Evolutionary conservation across 2,797 vertebrate species (phyloP), one percentile per base, ranked within the genome.

Genomic region (Apogon talboti): DNA sequence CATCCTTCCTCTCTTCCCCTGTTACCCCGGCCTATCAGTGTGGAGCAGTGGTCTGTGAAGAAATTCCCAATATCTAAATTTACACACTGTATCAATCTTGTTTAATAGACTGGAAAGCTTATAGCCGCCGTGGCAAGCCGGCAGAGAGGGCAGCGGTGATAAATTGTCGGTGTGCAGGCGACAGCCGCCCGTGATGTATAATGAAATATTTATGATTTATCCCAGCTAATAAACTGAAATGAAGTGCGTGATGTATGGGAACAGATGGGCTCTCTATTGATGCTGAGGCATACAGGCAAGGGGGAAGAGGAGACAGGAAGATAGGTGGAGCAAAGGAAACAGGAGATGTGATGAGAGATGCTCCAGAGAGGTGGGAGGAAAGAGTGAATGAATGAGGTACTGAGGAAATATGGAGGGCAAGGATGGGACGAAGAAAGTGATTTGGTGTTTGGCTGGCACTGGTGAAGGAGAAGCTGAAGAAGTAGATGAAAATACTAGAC

Each of bases 161-260:
- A 94, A 96, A 96, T 96, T 93, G 95, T 89, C 85, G 86, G 92
- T 92, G 93, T 94, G 93, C 92, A 82, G 54, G 88, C 87, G 92
- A 92, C 76, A 91, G 93, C 92, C 91, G 49, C 84, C 89, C 76
- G 87, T 95, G 95, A 96, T 95, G 91, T 91, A 94, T 91, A 93
- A 95, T 96, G 95, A 96, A 96, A 96, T 96, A 95, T 95, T 96
- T 95, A 95, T 96, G 96, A 96, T 96, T 97, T 96, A 96, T 96
- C 94, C 94, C 95, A 91, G 95, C 95, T 96, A 95, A 95, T 96
- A 96, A 96, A 97, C 95, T 90, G 91, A 95, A 95, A 94, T 95
- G 95, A 96, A 96, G 96, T 93, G 93, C 83, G 90, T 95, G 95
- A 96, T 94, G 92, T 92, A 94, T 95, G 95, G 67, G 92, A 96